Evolutionary conservation across 2,113 vertebrate species (phyloP).

Genomic region (Forbesichthys papilliferus): DNA sequence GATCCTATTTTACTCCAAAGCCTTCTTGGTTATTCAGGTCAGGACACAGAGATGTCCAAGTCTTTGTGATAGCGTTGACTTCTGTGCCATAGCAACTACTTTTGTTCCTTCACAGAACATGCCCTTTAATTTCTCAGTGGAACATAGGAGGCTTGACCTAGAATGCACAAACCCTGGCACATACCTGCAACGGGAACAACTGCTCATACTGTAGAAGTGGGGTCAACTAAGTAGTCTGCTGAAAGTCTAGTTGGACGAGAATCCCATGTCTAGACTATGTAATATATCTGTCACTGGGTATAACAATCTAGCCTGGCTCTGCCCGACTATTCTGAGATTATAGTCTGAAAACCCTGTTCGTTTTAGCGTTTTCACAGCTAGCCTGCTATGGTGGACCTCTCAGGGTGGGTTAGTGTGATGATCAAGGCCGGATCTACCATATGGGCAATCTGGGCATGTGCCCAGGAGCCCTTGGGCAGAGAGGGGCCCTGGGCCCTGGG

Average conservation of each 20-base stretch:
- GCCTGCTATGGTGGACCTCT: no score
- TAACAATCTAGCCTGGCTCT: background rate
- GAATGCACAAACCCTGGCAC: slow-evolving; percentile 66
- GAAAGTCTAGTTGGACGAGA: background rate
- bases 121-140: slow-evolving; percentile 67
- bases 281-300: background rate
- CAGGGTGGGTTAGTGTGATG: no score
- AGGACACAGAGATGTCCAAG: slow-evolving; percentile 58
- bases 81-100: slow-evolving; percentile 64
- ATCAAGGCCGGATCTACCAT: no score
- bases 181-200: slow-evolving; percentile 49
- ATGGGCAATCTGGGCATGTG: no score
- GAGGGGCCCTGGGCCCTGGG: no score
- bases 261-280: no score
- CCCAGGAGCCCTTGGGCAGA: no score
- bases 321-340: no score
- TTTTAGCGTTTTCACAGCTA: no score
- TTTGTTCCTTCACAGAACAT: slow-evolving; percentile 58
- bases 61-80: slow-evolving; percentile 68
- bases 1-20: slow-evolving; percentile 15
- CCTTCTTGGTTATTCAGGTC: slow-evolving; percentile 65
- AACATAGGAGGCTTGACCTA: slow-evolving; percentile 66
- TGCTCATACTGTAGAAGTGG: slow-evolving; percentile 34
- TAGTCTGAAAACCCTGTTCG: no score
- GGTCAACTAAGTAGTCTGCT: slow-evolving; percentile 19